Conservation (phyloP, 2,888 invertebrate species). For the Euclidia mi region DNA sequence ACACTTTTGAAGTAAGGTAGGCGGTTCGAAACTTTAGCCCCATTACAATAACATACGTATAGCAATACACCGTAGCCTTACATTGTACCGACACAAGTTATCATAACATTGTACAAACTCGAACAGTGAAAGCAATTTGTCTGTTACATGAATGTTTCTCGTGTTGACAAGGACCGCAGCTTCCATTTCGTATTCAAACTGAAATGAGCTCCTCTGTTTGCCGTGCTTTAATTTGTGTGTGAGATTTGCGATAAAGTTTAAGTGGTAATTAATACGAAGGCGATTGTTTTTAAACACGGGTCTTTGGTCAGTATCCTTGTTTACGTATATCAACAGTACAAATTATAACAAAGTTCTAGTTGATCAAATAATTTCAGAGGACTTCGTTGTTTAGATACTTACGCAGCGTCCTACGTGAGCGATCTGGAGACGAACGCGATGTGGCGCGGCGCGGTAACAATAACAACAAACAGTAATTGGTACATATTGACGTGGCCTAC, state of each 20-base stretch:
- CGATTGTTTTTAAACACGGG: neutral
- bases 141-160: conserved; percentile 64
- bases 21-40: conserved; percentile 42
- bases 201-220: conserved; percentile 47
- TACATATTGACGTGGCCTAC: too few relatives aligned
- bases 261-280: neutral
- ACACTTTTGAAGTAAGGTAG: conserved; percentile 33
- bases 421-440: too few relatives aligned
- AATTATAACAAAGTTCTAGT: too few relatives aligned
- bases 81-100: conserved; percentile 43
- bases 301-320: too few relatives aligned
- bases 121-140: conserved; percentile 69
- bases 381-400: too few relatives aligned
- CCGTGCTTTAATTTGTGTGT: conserved; percentile 34
- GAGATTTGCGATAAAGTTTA: conserved; percentile 20
- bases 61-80: conserved; percentile 32
- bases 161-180: conserved; percentile 65
- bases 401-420: too few relatives aligned
- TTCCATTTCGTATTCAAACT: conserved; percentile 68
- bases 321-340: too few relatives aligned
- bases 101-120: conserved; percentile 59
- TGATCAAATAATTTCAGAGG: too few relatives aligned
- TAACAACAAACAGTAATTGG: too few relatives aligned
- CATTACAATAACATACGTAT: conserved; percentile 43
- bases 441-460: too few relatives aligned